These are phyloP conservation scores for Anabas testudineus DNA, from an alignment of 2,797 vertebrate genomes.

Conservation along the genomic window DNA sequence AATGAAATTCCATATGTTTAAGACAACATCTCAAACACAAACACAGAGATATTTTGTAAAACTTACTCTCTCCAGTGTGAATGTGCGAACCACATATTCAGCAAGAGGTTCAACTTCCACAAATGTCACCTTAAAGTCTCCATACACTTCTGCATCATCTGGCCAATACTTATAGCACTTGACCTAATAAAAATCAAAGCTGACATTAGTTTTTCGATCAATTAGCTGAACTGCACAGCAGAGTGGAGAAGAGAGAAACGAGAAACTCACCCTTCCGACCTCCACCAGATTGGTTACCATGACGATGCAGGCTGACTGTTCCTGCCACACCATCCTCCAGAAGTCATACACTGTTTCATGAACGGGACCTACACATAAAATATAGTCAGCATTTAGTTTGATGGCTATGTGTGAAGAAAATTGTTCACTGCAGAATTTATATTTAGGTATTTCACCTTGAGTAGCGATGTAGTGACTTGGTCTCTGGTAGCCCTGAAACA, in stretches of 20 bases:
- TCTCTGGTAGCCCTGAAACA: conserved; percentile 95
- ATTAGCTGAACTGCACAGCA: background rate
- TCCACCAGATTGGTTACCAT: conserved; percentile 99
- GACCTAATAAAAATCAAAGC: conserved; percentile 83
- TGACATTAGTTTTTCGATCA: background rate
- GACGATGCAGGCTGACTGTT: conserved; percentile 97
- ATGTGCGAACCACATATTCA: conserved; percentile 97
- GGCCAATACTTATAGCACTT: conserved; percentile 99
- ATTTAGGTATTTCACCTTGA: conserved; percentile 88
- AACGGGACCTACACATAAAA: conserved; percentile 89
- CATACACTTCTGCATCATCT: conserved; percentile 97
- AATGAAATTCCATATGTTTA: background rate
- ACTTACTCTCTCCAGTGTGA: conserved; percentile 97
- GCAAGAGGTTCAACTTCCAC: conserved; percentile 97
- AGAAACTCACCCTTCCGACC: conserved; percentile 93
- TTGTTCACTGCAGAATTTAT: background rate
- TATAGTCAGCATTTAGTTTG: background rate
- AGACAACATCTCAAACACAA: background rate
- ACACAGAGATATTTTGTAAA: background rate
- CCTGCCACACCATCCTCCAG: conserved; percentile 99
- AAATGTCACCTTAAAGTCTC: conserved; percentile 98
- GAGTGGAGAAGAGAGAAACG: background rate
- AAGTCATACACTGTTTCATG: conserved; percentile 99
- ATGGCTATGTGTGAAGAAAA: background rate
- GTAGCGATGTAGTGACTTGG: conserved; percentile 99